Conservation (phyloP, 2,797 vertebrate genomes). For the Oreochromis mossambicus region DNA sequence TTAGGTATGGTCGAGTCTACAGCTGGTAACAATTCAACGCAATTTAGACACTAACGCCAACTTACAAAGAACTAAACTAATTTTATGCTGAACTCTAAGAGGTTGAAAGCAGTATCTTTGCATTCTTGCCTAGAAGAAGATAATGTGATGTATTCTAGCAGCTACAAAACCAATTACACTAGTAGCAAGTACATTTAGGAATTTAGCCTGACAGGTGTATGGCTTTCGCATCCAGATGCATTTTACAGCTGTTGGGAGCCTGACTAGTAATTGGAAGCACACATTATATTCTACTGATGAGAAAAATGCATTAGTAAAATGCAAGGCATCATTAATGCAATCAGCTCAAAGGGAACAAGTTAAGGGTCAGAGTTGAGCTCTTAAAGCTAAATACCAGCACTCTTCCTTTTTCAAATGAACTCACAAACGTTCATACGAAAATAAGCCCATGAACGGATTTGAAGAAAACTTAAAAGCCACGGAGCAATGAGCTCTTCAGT, state of each 20-base stretch:
- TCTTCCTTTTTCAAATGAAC: neutral
- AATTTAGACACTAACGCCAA: neutral
- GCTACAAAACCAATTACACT: neutral
- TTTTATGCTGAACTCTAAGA: constrained; percentile 33
- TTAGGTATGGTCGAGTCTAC: neutral
- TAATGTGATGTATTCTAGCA: neutral
- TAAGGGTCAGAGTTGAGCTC: neutral
- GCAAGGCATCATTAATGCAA: constrained; percentile 1
- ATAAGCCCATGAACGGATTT: neutral
- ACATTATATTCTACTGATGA: neutral
- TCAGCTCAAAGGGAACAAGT: neutral
- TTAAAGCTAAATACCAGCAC: neutral
- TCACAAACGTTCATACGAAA: neutral
- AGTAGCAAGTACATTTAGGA: neutral
- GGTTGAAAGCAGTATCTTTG: neutral
- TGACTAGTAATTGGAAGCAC: constrained; percentile 5
- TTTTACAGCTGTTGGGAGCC: constrained; percentile 20
- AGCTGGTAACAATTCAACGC: neutral
- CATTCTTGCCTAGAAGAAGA: neutral
- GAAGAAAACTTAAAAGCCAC: constrained; percentile 12
- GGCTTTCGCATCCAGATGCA: neutral
- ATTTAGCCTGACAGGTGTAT: neutral
- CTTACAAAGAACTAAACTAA: neutral
- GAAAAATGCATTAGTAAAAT: constrained; percentile 1
- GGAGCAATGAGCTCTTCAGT: neutral